These are phyloP conservation scores for Microtus pennsylvanicus DNA, from an alignment of 2,113 vertebrate species.

Conservation along the genomic window DNA sequence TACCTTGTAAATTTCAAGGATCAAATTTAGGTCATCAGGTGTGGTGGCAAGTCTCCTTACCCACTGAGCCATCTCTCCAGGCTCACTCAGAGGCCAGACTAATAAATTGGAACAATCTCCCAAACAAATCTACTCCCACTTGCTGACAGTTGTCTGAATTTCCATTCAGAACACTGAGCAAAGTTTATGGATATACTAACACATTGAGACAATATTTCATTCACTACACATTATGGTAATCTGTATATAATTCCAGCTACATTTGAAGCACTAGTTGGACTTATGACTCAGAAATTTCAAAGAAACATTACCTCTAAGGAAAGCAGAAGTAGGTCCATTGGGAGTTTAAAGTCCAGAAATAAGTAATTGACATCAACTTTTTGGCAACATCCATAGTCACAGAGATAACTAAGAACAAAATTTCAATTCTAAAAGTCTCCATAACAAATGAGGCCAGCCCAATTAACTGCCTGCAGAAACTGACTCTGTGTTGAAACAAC, in stretches of 20 bases:
- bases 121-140: conserved; percentile 75
- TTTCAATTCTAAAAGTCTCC: background rate
- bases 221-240: background rate
- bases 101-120: background rate
- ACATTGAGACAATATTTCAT: background rate
- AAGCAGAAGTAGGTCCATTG: background rate
- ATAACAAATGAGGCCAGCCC: background rate
- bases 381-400: background rate
- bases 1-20: background rate
- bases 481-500: background rate
- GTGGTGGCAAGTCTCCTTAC: background rate
- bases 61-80: background rate
- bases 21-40: background rate
- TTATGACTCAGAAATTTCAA: conserved; percentile 49
- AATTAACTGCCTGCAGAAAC: background rate
- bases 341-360: background rate
- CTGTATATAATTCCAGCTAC: background rate
- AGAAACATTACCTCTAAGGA: background rate
- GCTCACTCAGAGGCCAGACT: background rate
- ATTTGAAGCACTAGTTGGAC: background rate
- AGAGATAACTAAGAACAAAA: background rate
- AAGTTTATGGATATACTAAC: background rate
- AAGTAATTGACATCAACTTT: conserved; percentile 27
- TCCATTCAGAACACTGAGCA: background rate
- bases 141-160: conserved; percentile 64